Percentiles rank a stretch among this genome's conserved stretches.
These are phyloP conservation scores for Folsomia manolachei DNA, from an alignment of 2,888 invertebrate genomes.

Conservation along the genomic window DNA sequence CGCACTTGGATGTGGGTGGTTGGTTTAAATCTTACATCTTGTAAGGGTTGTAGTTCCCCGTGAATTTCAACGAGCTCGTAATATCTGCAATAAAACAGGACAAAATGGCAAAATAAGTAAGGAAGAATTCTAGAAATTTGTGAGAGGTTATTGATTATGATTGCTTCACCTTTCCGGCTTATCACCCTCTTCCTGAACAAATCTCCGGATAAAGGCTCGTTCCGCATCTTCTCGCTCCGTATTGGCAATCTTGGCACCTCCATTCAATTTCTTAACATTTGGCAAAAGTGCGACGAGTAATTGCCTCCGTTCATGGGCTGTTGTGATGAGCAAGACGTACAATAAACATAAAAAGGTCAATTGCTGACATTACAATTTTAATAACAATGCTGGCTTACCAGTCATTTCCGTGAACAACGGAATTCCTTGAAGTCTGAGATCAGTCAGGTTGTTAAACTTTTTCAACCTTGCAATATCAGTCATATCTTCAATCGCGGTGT, in stretches of 20 bases:
- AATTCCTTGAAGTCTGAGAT: constrained; percentile 47
- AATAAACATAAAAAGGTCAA: neutral
- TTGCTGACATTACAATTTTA: neutral
- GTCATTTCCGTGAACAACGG: constrained; percentile 47
- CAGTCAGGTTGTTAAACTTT: constrained; percentile 45
- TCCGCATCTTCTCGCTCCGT: constrained; percentile 90
- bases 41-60: constrained; percentile 85
- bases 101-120: too few relatives aligned
- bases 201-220: constrained; percentile 86
- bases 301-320: constrained; percentile 81
- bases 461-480: constrained; percentile 46
- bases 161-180: constrained; percentile 68
- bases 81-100: constrained; percentile 62
- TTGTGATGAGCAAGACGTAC: too few relatives aligned
- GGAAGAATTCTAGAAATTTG: neutral
- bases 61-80: constrained; percentile 77
- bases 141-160: too few relatives aligned
- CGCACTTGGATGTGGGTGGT: constrained; percentile 79
- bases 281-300: constrained; percentile 83
- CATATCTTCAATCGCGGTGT: constrained; percentile 44
- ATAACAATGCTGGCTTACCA: constrained; percentile 34
- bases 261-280: constrained; percentile 79
- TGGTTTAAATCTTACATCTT: constrained; percentile 72
- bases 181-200: constrained; percentile 72
- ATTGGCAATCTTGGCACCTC: constrained; percentile 76